Evolutionary conservation across 1,140 invertebrate genomes (phyloP).

Genomic region (Rhagoletis zephyria): DNA sequence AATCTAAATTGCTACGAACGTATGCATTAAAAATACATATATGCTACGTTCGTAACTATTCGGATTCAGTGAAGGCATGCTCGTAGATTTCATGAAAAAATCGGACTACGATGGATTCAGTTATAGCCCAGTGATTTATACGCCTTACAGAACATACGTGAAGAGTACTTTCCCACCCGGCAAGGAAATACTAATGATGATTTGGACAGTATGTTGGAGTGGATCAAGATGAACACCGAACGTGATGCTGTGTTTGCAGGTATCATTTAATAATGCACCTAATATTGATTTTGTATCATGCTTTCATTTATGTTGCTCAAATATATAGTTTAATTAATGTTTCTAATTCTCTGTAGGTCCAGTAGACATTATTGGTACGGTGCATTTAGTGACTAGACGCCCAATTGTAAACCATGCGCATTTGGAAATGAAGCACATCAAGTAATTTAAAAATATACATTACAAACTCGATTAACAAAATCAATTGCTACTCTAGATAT

Average conservation of each 20-base stretch:
- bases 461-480: too few relatives aligned
- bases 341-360: constrained; percentile 59
- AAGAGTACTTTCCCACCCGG: constrained; percentile 66
- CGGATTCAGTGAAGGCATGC: too few relatives aligned
- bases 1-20: too few relatives aligned
- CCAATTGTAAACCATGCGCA: constrained; percentile 72
- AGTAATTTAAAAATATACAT: constrained; percentile 57
- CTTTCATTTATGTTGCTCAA: background rate
- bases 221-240: constrained; percentile 72
- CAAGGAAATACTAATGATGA: constrained; percentile 60
- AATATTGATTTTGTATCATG: background rate
- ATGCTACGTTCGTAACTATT: too few relatives aligned
- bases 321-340: background rate
- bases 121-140: background rate
- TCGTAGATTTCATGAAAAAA: too few relatives aligned
- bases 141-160: constrained; percentile 64
- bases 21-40: too few relatives aligned
- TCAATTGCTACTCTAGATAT: too few relatives aligned
- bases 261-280: background rate
- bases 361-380: constrained; percentile 70
- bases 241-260: constrained; percentile 70
- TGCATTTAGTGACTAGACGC: constrained; percentile 68
- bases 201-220: constrained; percentile 69
- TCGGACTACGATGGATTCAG: too few relatives aligned
- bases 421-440: constrained; percentile 70